Conservation (phyloP, 2,113 vertebrate genomes). For the Neomonachus schauinslandi region DNA sequence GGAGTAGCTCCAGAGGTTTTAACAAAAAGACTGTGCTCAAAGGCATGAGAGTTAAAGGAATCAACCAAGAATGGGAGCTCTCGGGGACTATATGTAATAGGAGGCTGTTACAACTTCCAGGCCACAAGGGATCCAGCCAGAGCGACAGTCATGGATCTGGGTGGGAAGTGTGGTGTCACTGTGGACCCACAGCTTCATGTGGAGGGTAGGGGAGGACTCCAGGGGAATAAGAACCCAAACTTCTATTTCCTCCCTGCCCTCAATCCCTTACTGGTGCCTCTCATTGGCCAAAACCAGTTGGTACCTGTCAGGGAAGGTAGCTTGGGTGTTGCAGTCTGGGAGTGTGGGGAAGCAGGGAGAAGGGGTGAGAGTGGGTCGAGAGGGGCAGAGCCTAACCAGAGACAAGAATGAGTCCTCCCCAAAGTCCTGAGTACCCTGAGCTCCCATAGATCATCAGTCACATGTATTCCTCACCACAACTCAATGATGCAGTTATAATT, state of each 20-base stretch:
- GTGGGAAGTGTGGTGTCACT: background rate
- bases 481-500: background rate
- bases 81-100: background rate
- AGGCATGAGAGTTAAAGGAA: background rate
- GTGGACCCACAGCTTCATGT: background rate
- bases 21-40: background rate
- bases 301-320: background rate
- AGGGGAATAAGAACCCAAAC: background rate
- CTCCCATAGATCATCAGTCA: background rate
- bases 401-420: background rate
- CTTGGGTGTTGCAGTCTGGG: background rate
- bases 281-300: background rate
- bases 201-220: too few relatives aligned
- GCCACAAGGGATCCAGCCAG: background rate
- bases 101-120: background rate
- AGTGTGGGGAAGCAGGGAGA: background rate
- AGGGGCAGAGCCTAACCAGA: background rate
- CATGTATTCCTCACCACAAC: background rate
- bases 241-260: background rate
- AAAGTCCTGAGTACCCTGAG: background rate
- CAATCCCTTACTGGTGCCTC: background rate
- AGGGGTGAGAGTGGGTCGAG: fast-evolving
- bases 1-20: background rate
- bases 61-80: background rate
- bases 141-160: background rate